These are phyloP conservation scores for Neopelma chrysocephalum DNA, from an alignment of 2,797 vertebrate species.

Conservation along the genomic window DNA sequence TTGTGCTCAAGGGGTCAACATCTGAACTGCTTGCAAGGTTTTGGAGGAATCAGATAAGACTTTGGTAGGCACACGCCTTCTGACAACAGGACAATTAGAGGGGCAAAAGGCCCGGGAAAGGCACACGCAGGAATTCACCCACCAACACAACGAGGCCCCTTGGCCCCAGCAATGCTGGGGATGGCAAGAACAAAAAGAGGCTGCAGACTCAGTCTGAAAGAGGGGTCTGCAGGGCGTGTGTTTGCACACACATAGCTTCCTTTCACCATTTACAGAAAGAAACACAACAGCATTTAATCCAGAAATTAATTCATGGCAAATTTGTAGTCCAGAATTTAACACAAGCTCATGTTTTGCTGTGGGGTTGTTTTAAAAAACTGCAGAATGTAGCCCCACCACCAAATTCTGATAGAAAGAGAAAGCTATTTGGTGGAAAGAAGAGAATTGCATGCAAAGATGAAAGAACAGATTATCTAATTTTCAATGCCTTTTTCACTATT, in stretches of 20 bases:
- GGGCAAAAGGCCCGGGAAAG: slow-evolving; percentile 74
- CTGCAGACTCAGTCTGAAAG: neutral
- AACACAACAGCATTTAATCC: neutral
- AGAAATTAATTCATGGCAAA: neutral
- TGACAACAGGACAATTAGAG: slow-evolving; percentile 83
- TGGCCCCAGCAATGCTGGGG: neutral
- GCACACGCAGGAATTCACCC: slow-evolving; percentile 53
- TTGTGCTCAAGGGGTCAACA: slow-evolving; percentile 80
- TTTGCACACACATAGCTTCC: neutral
- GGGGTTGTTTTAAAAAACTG: neutral
- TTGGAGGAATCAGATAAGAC: slow-evolving; percentile 72
- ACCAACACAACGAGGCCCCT: slow-evolving; percentile 25
- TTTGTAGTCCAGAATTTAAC: neutral
- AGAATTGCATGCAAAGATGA: neutral
- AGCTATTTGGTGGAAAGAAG: neutral
- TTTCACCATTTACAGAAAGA: neutral
- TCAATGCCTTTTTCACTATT: neutral
- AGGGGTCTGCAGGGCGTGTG: neutral
- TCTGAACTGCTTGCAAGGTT: slow-evolving; percentile 63
- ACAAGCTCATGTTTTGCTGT: neutral
- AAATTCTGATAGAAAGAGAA: neutral
- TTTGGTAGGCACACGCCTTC: slow-evolving; percentile 77
- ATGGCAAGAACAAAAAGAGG: slow-evolving; percentile 62
- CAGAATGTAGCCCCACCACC: neutral
- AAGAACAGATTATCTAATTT: neutral